These are phyloP conservation scores for Vulpes ferrilata DNA, from an alignment of 2,113 vertebrate genomes.

Conservation along the genomic window DNA sequence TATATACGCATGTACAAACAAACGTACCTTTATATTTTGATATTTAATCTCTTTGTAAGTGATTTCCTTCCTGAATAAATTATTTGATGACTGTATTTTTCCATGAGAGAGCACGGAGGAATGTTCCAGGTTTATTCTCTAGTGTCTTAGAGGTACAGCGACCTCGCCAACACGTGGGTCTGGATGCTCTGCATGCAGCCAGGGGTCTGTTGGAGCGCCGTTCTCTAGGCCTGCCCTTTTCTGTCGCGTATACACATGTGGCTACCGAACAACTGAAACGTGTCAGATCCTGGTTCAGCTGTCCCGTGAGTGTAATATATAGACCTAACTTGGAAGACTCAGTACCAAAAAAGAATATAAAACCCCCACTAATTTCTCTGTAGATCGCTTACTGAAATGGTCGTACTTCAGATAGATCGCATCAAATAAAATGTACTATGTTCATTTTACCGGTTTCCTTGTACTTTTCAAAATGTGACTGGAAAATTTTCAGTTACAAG, in stretches of 20 bases:
- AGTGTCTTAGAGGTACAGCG: not conserved
- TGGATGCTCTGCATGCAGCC: not conserved
- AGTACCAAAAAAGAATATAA: not conserved
- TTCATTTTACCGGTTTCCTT: not conserved
- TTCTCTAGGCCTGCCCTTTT: not conserved
- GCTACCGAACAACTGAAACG: not conserved
- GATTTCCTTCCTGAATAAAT: constrained; percentile 41
- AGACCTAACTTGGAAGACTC: not conserved
- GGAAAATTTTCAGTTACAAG: not conserved
- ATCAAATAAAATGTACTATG: not conserved
- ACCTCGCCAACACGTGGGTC: not conserved
- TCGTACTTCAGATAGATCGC: not conserved
- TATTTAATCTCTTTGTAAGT: constrained; percentile 54
- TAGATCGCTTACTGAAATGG: not conserved
- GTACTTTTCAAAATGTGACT: not conserved
- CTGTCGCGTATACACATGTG: not conserved
- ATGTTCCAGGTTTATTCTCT: constrained; percentile 10
- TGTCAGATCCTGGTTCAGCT: not conserved
- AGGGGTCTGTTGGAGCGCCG: not conserved
- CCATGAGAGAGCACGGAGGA: not conserved
- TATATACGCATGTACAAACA: constrained; percentile 19
- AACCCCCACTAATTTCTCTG: not conserved
- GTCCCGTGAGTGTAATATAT: not conserved
- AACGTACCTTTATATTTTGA: constrained; percentile 29
- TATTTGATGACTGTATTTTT: constrained; percentile 1